A percentile compares a stretch with the other conserved stretches of the same genome.
phyloP scores from a whole-genome alignment of 2,113 vertebrate genomes.

The Panthera tigris region DNA sequence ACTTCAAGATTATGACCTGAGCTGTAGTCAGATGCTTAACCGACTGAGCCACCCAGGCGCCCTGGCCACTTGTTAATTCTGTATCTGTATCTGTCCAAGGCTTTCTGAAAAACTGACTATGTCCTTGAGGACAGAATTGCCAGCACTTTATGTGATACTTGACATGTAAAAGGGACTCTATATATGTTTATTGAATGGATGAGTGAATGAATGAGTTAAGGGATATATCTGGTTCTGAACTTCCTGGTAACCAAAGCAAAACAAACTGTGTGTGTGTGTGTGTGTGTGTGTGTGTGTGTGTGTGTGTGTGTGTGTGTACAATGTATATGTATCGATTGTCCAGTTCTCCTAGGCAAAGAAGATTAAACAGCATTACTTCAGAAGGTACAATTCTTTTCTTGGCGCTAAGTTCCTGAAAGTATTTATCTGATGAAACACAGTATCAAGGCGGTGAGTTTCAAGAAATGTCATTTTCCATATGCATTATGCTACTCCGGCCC shows the following conservation, averaged over 20 bases:
- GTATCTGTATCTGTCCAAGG: not conserved
- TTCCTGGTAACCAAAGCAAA: constrained; percentile 23
- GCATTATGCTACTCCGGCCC: not conserved
- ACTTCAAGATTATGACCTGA: no score
- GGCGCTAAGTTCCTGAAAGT: not conserved
- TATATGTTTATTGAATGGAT: not conserved
- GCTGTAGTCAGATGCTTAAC: no score
- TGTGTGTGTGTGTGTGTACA: no score
- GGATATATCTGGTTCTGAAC: not conserved
- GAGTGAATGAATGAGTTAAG: not conserved
- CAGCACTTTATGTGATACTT: not conserved
- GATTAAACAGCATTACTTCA: not conserved
- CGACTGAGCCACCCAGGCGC: no score
- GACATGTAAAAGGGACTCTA: not conserved
- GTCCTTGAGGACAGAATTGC: not conserved
- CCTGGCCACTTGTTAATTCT: not conserved
- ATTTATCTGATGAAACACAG: not conserved
- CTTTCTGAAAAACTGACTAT: not conserved
- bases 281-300: no score
- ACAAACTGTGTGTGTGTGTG: not conserved
- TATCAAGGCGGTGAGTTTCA: not conserved
- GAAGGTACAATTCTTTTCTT: not conserved
- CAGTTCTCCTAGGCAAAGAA: not conserved
- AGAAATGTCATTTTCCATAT: not conserved
- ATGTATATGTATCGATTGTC: not conserved